Base-by-base conservation (phyloP, 2,113 vertebrate species). In the Hippocampus barbouri region DNA sequence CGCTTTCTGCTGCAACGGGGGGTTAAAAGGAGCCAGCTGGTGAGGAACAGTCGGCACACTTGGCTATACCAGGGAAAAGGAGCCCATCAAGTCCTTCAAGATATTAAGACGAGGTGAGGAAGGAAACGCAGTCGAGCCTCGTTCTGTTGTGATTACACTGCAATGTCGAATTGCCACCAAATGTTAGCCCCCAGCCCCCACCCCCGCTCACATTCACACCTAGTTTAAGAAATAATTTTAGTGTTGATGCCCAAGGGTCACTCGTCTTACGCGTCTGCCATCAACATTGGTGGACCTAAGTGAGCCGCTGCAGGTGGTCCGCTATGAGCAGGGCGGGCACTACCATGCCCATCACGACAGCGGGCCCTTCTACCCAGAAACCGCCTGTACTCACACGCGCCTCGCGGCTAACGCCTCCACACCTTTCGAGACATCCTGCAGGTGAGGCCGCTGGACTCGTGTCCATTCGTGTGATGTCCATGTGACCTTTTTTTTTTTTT, bases 31-130 rank as follows among this genome's bases (percentile, higher is more conserved):
- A 96, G 94, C 3, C 96, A 98, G 86, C 74, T 98, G 87, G 97
- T 99, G 77, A 93, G 97, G 69, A 98, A 99, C 87, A 99, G 97
- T 91, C 93, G 95, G 79, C 96, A 99, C 90, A 96, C 97, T 0
- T 99, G 97, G 97, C 93, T 99, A 38, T 97, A 98, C 88, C 97
- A 99, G 87, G 97, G 97, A 0, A 94, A 95, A 85, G 97, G 96
- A 21, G 93, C 97, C 9, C 97, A 98, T 84, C 95, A 92, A 41
- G 92, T 98, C 75, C 95, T 99, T 86, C 93, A 94, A 51, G 89
- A 95, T 74, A 93, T 99, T 85, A 94, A 93, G 68, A 91, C 92
- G 78, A 96, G 95, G 97, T 98, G 87, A 89, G 72, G 16, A 72
- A 66, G 38, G 10, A 67, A 66, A 41, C 8, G 15, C 2, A 5